Base-by-base conservation (phyloP, 1,140 invertebrate genomes). In the Adoxophyes honmai region DNA sequence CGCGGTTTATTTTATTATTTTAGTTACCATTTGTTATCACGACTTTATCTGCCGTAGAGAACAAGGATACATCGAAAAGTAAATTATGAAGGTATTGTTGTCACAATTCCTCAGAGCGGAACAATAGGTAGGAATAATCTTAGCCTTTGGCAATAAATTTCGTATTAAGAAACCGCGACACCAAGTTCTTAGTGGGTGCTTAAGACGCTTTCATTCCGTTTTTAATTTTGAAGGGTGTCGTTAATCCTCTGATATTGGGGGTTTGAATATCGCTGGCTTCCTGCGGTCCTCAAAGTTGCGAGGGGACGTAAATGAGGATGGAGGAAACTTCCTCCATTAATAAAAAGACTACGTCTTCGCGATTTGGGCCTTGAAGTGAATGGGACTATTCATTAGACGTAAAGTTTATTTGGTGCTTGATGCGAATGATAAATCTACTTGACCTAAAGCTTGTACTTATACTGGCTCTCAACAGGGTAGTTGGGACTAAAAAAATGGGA, bases 21-120 rank as follows among this genome's bases (percentile, higher is more conserved):
- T 85, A 85, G 80, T 85, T 85, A 84, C 78, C 81, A 85, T 87
- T 87, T 78, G 81, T 87, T 88, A 88, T 88, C 85, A 88, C 82
- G 84, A 88, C 81, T 88, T 86, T 88, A 88, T 88, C 84, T 85
- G 70, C 70, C 59, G 78, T 81, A 69, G 69, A 79, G 78, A 73
- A 78, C 72, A 77, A 75, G 74, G 80, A 80, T 78, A 76, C 73
- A 74, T 85, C 79, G 79, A 79, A 88, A 84, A 79, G 75, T 88
- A 88, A 88, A 84, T 88, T 88, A 88, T 86, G 81, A 78, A 75
- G 59, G 82, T 68, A 87, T 87, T 87, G 84, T 88, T 85, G 67
- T 78, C 75, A 71, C 63, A 82, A 77, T 76, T 80, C 78, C 69
- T 64, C 66, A 70, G 66, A 72, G 64, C 34, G 11, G 67, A 79